These are phyloP conservation scores for Furcula furcula DNA, from an alignment of 2,888 invertebrate species.

Conservation along the genomic window DNA sequence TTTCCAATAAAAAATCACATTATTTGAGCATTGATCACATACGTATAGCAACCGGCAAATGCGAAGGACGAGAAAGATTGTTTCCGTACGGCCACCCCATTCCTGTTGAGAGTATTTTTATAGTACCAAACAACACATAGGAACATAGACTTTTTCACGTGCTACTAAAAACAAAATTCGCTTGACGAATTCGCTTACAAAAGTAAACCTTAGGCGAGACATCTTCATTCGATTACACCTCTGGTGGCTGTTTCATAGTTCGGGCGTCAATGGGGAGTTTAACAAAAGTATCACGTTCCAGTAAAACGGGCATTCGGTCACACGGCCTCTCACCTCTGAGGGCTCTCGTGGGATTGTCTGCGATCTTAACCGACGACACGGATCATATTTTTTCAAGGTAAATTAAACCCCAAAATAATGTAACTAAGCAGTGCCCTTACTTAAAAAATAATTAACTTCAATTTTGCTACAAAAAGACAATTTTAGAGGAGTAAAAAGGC, in stretches of 20 bases:
- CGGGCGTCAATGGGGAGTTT: conserved; percentile 42
- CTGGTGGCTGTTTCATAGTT: conserved; percentile 24
- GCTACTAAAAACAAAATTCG: conserved; percentile 9
- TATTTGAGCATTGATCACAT: conserved; percentile 1
- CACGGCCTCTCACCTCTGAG: conserved; percentile 45
- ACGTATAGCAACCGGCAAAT: not conserved
- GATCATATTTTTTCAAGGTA: not conserved
- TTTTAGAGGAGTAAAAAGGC: too few species aligned
- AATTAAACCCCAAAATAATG: not conserved
- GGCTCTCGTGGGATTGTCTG: conserved; percentile 36
- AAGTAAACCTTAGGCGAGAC: conserved; percentile 14
- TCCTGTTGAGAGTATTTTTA: conserved; percentile 1
- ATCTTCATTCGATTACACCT: conserved; percentile 29
- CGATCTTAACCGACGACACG: conserved; percentile 11
- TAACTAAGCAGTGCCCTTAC: too few species aligned
- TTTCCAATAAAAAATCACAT: conserved; percentile 8
- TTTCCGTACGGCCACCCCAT: not conserved
- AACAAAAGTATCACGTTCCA: conserved; percentile 57
- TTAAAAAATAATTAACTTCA: too few species aligned
- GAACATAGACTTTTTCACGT: conserved; percentile 2
- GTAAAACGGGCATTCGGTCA: conserved; percentile 55
- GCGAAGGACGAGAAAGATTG: conserved; percentile 1
- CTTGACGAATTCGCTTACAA: conserved; percentile 6
- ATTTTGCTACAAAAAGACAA: too few species aligned
- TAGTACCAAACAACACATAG: not conserved